Evolutionary conservation across 2,797 vertebrate species (phyloP).

Genomic region (Podargus strigoides): DNA sequence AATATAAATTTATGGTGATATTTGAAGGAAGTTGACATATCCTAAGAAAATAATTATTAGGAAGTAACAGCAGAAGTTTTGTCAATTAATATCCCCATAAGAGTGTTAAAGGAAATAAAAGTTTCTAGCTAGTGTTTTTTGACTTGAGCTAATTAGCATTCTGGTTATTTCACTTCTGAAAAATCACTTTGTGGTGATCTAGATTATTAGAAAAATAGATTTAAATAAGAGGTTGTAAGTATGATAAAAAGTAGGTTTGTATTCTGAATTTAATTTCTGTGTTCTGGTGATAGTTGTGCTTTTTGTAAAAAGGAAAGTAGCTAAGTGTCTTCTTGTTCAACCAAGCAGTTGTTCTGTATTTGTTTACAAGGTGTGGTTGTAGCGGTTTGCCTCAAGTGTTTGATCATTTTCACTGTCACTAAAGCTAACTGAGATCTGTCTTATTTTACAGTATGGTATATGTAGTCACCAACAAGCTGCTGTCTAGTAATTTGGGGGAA

Average conservation of each 20-base stretch:
- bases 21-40: not conserved
- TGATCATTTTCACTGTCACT: not conserved
- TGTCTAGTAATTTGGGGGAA: not conserved
- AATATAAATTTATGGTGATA: not conserved
- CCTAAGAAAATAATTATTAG: not conserved
- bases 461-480: not conserved
- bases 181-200: not conserved
- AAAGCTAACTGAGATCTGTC: not conserved
- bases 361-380: not conserved
- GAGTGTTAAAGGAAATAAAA: not conserved
- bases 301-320: not conserved
- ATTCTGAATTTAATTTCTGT: not conserved
- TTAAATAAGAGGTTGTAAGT: not conserved
- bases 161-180: not conserved
- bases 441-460: not conserved
- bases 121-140: not conserved
- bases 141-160: not conserved
- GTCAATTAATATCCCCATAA: not conserved
- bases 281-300: not conserved
- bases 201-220: not conserved
- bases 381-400: not conserved
- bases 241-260: not conserved
- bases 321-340: not conserved
- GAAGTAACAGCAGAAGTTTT: not conserved
- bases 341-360: not conserved